Conservation (phyloP, 2,113 vertebrate species). For the Trogon melanurus region DNA sequence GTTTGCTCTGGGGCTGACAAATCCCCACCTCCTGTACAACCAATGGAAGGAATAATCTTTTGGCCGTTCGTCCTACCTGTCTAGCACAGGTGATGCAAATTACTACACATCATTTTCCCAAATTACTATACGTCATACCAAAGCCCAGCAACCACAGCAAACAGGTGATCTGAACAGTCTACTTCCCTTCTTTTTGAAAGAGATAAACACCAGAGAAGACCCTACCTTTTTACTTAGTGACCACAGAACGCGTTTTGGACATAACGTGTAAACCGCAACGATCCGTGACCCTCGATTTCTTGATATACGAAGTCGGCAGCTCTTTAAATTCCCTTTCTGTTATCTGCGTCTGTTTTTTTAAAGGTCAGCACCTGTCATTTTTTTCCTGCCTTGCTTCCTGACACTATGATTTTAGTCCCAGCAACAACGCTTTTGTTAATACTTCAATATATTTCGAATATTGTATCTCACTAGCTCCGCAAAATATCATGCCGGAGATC, state of each 20-base stretch:
- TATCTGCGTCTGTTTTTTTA: neutral
- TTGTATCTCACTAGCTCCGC: neutral
- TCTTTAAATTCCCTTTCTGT: neutral
- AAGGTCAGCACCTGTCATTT: neutral
- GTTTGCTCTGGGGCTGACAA: neutral
- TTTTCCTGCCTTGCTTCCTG: neutral
- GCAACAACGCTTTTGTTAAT: neutral
- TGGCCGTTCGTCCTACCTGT: neutral
- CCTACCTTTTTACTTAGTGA: neutral
- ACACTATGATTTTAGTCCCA: neutral
- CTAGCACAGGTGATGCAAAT: neutral
- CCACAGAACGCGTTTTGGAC: neutral
- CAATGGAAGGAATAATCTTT: neutral
- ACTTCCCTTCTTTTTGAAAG: neutral
- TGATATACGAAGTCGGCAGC: neutral
- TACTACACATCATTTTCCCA: neutral
- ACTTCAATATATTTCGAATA: neutral
- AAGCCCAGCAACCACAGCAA: neutral
- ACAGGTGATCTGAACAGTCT: neutral
- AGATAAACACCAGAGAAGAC: neutral
- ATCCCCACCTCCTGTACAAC: neutral
- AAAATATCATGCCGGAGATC: neutral
- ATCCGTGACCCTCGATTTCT: neutral
- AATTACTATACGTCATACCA: neutral
- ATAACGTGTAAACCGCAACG: neutral